Evolutionary conservation across 2,113 vertebrate species (phyloP).

Genomic region (Cyrtonyx montezumae): DNA sequence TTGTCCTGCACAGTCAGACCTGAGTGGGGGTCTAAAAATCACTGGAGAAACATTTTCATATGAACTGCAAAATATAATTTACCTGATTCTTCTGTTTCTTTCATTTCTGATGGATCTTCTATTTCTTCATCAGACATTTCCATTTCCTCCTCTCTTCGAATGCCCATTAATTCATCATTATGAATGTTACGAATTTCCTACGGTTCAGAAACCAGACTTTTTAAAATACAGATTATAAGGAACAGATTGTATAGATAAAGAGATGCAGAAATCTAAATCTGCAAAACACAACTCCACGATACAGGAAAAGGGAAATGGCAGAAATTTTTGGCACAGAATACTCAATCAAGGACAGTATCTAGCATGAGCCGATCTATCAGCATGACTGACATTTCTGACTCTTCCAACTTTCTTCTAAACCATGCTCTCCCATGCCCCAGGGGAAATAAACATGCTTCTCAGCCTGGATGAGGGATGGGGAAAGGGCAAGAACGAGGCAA

Average conservation of each 20-base stretch:
- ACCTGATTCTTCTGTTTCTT: conserved; percentile 92
- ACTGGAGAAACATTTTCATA: neutral
- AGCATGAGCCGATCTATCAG: neutral
- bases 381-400: too few species aligned
- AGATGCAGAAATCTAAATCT: neutral
- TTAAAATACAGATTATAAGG: neutral
- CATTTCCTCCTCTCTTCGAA: conserved; percentile 96
- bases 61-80: conserved; percentile 33
- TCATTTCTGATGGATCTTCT: conserved; percentile 84
- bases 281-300: neutral
- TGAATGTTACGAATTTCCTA: conserved; percentile 98
- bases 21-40: neutral
- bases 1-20: neutral
- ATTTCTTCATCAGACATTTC: conserved; percentile 98
- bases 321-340: neutral
- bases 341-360: neutral
- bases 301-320: neutral
- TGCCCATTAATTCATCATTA: conserved; percentile 96
- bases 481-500: neutral
- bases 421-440: neutral
- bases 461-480: neutral
- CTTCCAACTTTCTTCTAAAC: neutral
- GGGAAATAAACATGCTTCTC: rapidly evolving
- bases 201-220: conserved; percentile 59
- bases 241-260: neutral